A percentile compares a stretch with the other conserved stretches of the same genome.
phyloP scores from a whole-genome alignment of 92 coral and sea anemone genomes.

The Parazoanthus swiftii region DNA sequence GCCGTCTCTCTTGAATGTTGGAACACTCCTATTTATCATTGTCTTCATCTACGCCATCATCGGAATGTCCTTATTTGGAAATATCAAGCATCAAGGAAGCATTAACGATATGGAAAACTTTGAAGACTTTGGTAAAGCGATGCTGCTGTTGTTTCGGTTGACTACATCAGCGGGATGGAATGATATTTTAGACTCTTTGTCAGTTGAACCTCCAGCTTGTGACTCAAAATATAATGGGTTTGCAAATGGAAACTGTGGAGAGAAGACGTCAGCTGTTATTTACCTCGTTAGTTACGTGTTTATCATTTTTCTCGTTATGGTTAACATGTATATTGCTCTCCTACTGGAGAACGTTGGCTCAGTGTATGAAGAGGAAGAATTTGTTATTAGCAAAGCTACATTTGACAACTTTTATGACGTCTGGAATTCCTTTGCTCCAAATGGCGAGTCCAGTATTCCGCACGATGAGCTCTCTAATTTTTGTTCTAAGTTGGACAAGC shows the following conservation, averaged over 20 bases:
- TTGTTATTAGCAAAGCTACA: slow-evolving; percentile 79
- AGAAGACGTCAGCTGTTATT: slow-evolving; percentile 54
- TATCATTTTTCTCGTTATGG: slow-evolving; percentile 76
- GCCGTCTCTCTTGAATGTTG: slow-evolving; percentile 89
- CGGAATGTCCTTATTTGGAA: slow-evolving; percentile 93
- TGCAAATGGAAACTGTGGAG: slow-evolving; percentile 87
- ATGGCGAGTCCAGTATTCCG: slow-evolving; percentile 83
- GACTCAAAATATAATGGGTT: slow-evolving; percentile 53
- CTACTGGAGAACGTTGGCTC: slow-evolving; percentile 87
- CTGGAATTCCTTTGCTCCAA: slow-evolving; percentile 81
- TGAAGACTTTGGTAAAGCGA: slow-evolving; percentile 77
- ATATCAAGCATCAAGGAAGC: slow-evolving; percentile 80
- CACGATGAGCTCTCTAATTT: slow-evolving; percentile 70
- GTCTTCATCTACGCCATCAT: slow-evolving; percentile 90
- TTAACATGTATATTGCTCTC: slow-evolving; percentile 96
- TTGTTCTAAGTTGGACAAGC: slow-evolving; percentile 69
- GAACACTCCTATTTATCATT: slow-evolving; percentile 83
- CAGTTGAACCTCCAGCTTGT: slow-evolving; percentile 81
- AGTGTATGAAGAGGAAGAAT: slow-evolving; percentile 83
- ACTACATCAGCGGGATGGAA: slow-evolving; percentile 96
- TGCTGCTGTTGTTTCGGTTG: slow-evolving; percentile 87
- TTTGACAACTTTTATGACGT: slow-evolving; percentile 78
- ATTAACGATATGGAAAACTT: slow-evolving; percentile 88
- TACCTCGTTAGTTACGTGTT: slow-evolving; percentile 81
- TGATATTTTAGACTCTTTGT: slow-evolving; percentile 76